phyloP scores from a whole-genome alignment of 2,888 invertebrate genomes.

The Digitonthophagus gazella region DNA sequence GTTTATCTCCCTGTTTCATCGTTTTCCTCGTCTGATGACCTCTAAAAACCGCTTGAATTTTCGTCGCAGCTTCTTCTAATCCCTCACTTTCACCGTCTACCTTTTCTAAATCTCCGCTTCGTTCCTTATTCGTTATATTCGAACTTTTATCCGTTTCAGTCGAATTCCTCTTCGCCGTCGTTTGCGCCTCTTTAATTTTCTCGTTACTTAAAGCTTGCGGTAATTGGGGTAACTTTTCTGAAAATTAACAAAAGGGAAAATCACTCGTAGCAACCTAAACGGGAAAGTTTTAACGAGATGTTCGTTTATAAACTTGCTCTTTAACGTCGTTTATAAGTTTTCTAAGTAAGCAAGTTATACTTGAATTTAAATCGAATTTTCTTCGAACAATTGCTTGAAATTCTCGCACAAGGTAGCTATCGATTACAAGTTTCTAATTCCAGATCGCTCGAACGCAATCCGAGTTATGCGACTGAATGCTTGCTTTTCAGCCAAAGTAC shows the following conservation, averaged over 20 bases:
- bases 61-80: slow-evolving; percentile 72
- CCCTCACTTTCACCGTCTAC: slow-evolving; percentile 37
- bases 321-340: too few species aligned
- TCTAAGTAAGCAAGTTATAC: too few species aligned
- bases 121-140: neutral
- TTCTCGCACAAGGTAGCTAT: neutral
- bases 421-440: neutral
- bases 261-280: too few species aligned
- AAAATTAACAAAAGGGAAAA: too few species aligned
- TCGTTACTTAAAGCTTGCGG: neutral
- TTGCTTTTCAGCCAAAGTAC: neutral
- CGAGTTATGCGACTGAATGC: neutral
- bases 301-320: too few species aligned
- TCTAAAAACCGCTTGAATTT: slow-evolving; percentile 86
- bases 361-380: too few species aligned
- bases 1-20: slow-evolving; percentile 63
- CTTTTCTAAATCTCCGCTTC: slow-evolving; percentile 14
- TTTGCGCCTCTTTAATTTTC: neutral
- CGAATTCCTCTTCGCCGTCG: slow-evolving; percentile 26
- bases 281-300: too few species aligned
- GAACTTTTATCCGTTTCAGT: neutral
- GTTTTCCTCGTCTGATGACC: slow-evolving; percentile 77
- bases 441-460: neutral
- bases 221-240: neutral
- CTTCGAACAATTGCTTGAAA: too few species aligned